These are phyloP conservation scores for Halocynthia roretzi DNA, from an alignment of 23 tunicate genomes.

Conservation along the genomic window DNA sequence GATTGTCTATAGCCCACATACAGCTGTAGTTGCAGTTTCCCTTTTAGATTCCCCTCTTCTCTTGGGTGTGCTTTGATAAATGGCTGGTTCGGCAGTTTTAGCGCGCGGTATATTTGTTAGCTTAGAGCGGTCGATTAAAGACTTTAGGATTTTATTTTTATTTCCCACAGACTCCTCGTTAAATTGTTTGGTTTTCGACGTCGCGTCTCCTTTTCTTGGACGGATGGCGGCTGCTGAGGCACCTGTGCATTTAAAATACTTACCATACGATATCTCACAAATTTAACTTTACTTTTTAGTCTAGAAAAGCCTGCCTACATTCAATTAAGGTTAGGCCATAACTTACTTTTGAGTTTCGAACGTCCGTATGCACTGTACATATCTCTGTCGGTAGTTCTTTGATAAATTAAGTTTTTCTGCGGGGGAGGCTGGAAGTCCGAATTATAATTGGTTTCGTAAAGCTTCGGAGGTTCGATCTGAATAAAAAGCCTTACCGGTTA, in stretches of 20 bases:
- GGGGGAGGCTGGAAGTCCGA: slow-evolving; percentile 69
- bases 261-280: no score
- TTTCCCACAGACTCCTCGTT: slow-evolving; percentile 8
- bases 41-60: background rate
- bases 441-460: slow-evolving; percentile 62
- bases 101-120: slow-evolving; percentile 34
- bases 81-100: slow-evolving; percentile 42
- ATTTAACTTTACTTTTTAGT: no score
- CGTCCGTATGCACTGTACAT: slow-evolving; percentile 25
- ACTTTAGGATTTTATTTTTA: slow-evolving; percentile 8
- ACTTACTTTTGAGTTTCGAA: slow-evolving; percentile 19
- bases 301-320: no score
- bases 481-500: no score
- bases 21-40: slow-evolving; percentile 21
- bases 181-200: background rate
- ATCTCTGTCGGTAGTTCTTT: slow-evolving; percentile 2
- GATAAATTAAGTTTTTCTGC: slow-evolving; percentile 38
- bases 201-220: no score
- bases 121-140: slow-evolving; percentile 8
- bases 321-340: no score
- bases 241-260: slow-evolving; percentile 10
- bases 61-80: background rate
- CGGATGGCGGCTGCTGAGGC: background rate
- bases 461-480: slow-evolving; percentile 67
- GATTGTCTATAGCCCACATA: background rate